Evolutionary conservation across 2,113 vertebrate genomes (phyloP).

Genomic region (Ariopsis seemanni): DNA sequence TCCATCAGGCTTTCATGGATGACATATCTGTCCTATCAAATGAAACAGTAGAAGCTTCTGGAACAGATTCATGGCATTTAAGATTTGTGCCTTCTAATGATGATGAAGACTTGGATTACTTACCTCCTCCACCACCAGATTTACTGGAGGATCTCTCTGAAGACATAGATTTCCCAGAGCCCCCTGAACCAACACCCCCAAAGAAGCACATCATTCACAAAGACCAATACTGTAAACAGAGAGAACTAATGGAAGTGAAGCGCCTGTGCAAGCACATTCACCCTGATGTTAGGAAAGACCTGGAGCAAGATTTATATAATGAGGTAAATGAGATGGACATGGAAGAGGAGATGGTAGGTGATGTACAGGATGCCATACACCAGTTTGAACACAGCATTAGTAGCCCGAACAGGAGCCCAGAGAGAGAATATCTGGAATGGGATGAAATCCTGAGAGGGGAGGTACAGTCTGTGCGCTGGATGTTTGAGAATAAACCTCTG

Average conservation of each 20-base stretch:
- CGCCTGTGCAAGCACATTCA: constrained; percentile 83
- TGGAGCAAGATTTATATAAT: constrained; percentile 77
- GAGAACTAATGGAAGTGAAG: constrained; percentile 79
- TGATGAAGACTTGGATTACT: constrained; percentile 74
- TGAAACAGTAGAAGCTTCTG: constrained; percentile 45
- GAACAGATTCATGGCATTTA: constrained; percentile 51
- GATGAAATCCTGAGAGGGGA: constrained; percentile 82
- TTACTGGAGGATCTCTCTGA: constrained; percentile 74
- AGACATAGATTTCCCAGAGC: constrained; percentile 73
- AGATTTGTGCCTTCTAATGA: constrained; percentile 55
- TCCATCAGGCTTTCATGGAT: constrained; percentile 64
- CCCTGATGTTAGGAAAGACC: constrained; percentile 79
- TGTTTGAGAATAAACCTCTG: constrained; percentile 84
- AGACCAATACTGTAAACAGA: constrained; percentile 79
- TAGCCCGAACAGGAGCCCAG: constrained; percentile 68
- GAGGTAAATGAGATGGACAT: constrained; percentile 72
- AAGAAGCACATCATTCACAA: constrained; percentile 64
- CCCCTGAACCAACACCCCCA: constrained; percentile 57
- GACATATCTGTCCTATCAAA: constrained; percentile 62
- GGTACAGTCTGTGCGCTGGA: constrained; percentile 81
- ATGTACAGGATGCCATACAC: constrained; percentile 67
- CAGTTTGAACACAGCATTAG: constrained; percentile 74
- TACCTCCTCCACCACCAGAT: constrained; percentile 76
- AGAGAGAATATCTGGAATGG: constrained; percentile 78
- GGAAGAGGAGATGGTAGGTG: constrained; percentile 59